phyloP scores from a whole-genome alignment of 1,140 invertebrate species.

The Heterodera carotae region DNA sequence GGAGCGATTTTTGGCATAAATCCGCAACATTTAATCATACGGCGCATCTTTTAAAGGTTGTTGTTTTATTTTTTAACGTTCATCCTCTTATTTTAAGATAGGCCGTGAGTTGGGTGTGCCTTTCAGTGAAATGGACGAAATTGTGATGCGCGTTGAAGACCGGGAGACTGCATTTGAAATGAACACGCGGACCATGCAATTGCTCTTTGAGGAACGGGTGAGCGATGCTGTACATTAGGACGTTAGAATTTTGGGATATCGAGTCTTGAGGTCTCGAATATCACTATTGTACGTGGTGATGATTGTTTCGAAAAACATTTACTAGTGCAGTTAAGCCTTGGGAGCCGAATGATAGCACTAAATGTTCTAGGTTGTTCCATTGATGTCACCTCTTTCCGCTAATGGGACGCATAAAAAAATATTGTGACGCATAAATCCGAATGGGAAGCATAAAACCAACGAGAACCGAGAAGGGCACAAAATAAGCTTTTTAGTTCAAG shows the following conservation, averaged over 20 bases:
- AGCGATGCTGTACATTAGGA: not conserved
- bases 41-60: conserved; percentile 17
- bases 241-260: not conserved
- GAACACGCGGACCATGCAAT: not conserved
- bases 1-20: conserved; percentile 27
- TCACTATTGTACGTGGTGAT: no score
- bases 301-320: no score
- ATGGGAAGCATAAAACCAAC: no score
- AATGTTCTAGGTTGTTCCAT: no score
- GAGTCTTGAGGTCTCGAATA: no score
- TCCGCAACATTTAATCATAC: conserved; percentile 19
- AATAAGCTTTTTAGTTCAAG: no score
- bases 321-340: no score
- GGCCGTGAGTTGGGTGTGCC: conserved; percentile 32
- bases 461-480: no score
- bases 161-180: not conserved
- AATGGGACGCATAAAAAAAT: no score
- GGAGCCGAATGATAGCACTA: no score
- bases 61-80: not conserved
- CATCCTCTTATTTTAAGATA: conserved; percentile 23
- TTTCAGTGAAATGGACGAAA: conserved; percentile 19
- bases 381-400: no score
- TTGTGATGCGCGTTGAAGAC: conserved; percentile 34
- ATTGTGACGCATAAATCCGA: no score
- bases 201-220: conserved; percentile 24